Conservation (phyloP, 2,888 invertebrate species). For the Synanthedon andrenaeformis region DNA sequence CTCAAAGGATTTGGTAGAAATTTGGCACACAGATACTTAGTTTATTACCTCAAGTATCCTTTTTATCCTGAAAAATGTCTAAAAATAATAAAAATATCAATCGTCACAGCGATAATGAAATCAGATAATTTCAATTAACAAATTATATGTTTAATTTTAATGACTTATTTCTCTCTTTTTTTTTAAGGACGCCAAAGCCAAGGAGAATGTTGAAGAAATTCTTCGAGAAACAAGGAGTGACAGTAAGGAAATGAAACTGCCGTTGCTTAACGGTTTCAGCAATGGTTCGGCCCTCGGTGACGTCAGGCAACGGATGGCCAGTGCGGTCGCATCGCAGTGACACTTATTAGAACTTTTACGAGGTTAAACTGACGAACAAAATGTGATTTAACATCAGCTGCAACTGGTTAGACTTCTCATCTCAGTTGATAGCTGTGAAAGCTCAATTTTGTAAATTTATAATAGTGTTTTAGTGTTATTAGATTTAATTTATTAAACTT, state of each 20-base stretch:
- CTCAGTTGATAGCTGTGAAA: conserved; percentile 8
- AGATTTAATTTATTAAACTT: conserved; percentile 22
- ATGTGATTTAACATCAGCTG: not conserved
- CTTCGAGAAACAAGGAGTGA: conserved; percentile 15
- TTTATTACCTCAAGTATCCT: too few relatives aligned
- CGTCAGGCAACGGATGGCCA: conserved; percentile 58
- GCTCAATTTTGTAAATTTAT: conserved; percentile 31
- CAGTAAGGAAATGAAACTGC: conserved; percentile 43
- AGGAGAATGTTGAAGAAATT: conserved; percentile 26
- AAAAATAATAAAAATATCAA: too few relatives aligned
- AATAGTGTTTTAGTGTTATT: conserved; percentile 23
- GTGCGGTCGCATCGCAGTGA: conserved; percentile 61
- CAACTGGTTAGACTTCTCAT: not conserved
- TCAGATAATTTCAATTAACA: too few relatives aligned
- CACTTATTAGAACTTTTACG: not conserved
- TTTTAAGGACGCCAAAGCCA: conserved; percentile 32
- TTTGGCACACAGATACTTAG: too few relatives aligned
- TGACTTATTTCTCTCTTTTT: conserved; percentile 5
- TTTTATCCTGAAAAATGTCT: too few relatives aligned
- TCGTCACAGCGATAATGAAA: too few relatives aligned
- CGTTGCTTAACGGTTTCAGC: conserved; percentile 54
- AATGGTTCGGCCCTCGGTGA: conserved; percentile 49
- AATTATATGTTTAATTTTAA: too few relatives aligned
- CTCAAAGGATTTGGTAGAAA: too few relatives aligned
- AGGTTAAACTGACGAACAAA: not conserved